These are phyloP conservation scores for Laspeyria flexula DNA, from an alignment of 2,888 invertebrate species.

Conservation along the genomic window DNA sequence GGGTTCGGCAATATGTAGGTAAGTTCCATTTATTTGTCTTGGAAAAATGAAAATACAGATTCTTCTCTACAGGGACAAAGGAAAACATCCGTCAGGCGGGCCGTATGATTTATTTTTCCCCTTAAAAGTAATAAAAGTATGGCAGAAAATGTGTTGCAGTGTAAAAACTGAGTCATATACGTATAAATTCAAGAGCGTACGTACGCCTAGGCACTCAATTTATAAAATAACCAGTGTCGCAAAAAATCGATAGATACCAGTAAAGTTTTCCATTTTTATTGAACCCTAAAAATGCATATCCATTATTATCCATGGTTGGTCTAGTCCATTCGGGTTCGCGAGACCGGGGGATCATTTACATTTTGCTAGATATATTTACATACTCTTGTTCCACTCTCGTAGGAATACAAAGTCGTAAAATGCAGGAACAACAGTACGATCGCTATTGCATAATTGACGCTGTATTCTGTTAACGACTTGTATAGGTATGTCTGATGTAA, in stretches of 20 bases:
- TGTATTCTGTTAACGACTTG: conserved; percentile 57
- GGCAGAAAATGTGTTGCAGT: no score
- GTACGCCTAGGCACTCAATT: no score
- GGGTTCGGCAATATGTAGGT: no score
- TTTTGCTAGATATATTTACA: conserved; percentile 68
- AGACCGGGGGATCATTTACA: conserved; percentile 61
- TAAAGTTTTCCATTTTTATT: conserved; percentile 20
- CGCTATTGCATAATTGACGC: conserved; percentile 65
- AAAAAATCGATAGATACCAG: conserved; percentile 15
- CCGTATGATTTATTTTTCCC: no score
- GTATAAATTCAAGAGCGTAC: no score
- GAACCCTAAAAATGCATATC: conserved; percentile 31
- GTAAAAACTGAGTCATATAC: no score
- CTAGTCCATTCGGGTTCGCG: conserved; percentile 20
- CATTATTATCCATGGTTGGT: conserved; percentile 16
- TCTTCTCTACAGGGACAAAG: no score
- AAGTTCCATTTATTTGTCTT: no score
- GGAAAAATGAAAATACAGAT: no score
- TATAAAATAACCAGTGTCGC: conserved; percentile 2
- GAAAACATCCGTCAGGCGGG: no score
- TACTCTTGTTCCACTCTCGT: conserved; percentile 56
- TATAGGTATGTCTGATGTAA: background rate
- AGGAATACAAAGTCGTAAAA: conserved; percentile 63
- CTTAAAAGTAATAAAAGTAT: no score
- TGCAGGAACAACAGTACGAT: conserved; percentile 58